Conservation (phyloP, 2,797 vertebrate genomes). For the Centropyge bicolor region DNA sequence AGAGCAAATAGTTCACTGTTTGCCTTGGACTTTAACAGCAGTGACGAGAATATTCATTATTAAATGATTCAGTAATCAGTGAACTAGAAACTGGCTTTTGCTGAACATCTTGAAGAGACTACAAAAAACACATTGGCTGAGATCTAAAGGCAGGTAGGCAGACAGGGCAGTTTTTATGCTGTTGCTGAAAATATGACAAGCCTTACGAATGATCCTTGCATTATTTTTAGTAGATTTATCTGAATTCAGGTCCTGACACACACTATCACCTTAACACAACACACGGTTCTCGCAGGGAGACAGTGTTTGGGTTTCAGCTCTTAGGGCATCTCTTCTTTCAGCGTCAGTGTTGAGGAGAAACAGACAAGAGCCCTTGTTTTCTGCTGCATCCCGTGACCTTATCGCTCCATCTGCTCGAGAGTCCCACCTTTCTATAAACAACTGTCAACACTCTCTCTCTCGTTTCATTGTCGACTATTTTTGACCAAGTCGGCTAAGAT, state of each 20-base stretch:
- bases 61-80: not conserved
- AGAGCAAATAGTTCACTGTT: not conserved
- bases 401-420: slow-evolving; percentile 52
- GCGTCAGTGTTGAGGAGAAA: slow-evolving; percentile 32
- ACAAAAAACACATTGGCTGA: not conserved
- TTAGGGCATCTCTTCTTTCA: slow-evolving; percentile 54
- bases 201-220: slow-evolving; percentile 9
- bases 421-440: slow-evolving; percentile 57
- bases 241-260: slow-evolving; percentile 68
- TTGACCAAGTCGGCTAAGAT: not conserved
- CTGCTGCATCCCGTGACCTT: slow-evolving; percentile 65
- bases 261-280: slow-evolving; percentile 66
- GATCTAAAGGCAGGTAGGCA: slow-evolving; percentile 38
- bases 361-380: slow-evolving; percentile 67
- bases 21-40: not conserved
- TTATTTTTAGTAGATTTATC: slow-evolving; percentile 68
- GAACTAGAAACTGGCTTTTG: slow-evolving; percentile 4
- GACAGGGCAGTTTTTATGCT: slow-evolving; percentile 51
- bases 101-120: not conserved
- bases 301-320: slow-evolving; percentile 56
- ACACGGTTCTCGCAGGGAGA: slow-evolving; percentile 55
- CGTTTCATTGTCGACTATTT: slow-evolving; percentile 18
- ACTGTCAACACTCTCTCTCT: slow-evolving; percentile 16
- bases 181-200: slow-evolving; percentile 31
- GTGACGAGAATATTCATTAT: not conserved